phyloP scores from a whole-genome alignment of 2,113 vertebrate species.

The Carassius gibelio region DNA sequence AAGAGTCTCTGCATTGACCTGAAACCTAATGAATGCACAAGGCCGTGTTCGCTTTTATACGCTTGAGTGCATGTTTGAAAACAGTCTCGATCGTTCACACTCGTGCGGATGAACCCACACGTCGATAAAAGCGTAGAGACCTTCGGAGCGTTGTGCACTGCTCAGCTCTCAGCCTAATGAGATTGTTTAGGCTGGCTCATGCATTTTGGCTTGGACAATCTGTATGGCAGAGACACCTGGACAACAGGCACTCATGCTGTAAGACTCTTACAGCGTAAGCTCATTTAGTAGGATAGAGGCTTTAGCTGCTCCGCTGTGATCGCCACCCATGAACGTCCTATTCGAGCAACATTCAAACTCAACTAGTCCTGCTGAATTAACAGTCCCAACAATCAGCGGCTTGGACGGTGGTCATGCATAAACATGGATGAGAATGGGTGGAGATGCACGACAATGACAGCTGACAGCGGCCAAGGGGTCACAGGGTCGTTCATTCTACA shows the following conservation, averaged over 20 bases:
- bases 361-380: constrained; percentile 45
- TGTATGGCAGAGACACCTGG: constrained; percentile 60
- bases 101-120: not conserved
- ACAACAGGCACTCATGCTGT: constrained; percentile 56
- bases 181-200: constrained; percentile 18
- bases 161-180: constrained; percentile 18
- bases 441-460: not conserved
- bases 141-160: not conserved
- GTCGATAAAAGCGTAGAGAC: constrained; percentile 11
- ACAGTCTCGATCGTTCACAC: constrained; percentile 27
- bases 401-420: not conserved
- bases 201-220: not conserved
- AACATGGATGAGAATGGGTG: not conserved
- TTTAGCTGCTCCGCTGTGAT: constrained; percentile 60
- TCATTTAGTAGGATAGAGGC: constrained; percentile 68
- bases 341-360: constrained; percentile 34
- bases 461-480: constrained; percentile 21
- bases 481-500: not conserved
- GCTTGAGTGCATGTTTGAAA: constrained; percentile 39
- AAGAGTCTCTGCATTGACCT: not conserved
- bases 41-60: constrained; percentile 31
- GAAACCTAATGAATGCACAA: constrained; percentile 29
- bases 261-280: constrained; percentile 76
- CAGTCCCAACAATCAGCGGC: not conserved
- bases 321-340: constrained; percentile 57